Evolutionary conservation across 2,888 invertebrate genomes (phyloP).

Genomic region (Ferrisia virgata): DNA sequence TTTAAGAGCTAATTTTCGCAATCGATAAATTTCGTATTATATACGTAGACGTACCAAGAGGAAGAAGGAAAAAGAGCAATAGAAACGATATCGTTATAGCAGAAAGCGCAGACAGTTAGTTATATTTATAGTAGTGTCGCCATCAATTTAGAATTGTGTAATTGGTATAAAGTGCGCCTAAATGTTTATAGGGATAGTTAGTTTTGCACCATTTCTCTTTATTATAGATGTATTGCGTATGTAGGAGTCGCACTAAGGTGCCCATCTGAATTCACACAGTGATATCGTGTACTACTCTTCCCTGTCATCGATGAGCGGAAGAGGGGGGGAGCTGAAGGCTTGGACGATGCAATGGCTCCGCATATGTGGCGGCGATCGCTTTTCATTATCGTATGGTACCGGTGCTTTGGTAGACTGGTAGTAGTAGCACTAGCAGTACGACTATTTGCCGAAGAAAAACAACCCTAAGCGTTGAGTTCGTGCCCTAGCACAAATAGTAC

Average conservation of each 20-base stretch:
- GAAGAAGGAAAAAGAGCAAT: too few relatives aligned
- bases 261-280: constrained; percentile 15
- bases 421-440: too few relatives aligned
- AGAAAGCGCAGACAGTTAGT: constrained; percentile 31
- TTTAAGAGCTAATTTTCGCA: constrained; percentile 33
- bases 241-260: background rate
- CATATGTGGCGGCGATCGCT: constrained; percentile 33
- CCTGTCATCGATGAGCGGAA: too few relatives aligned
- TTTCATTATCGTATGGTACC: constrained; percentile 31
- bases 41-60: background rate
- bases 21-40: constrained; percentile 13
- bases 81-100: background rate
- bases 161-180: constrained; percentile 42
- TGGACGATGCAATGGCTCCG: background rate
- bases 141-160: constrained; percentile 40
- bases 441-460: constrained; percentile 27
- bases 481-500: constrained; percentile 35
- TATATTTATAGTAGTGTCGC: constrained; percentile 39
- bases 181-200: constrained; percentile 39
- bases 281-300: background rate
- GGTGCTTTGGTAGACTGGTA: too few relatives aligned
- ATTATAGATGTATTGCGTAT: too few relatives aligned
- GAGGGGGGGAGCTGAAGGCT: background rate
- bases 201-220: constrained; percentile 41
- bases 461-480: constrained; percentile 30